A percentile compares a stretch with the other conserved stretches of the same genome.
phyloP scores from a whole-genome alignment of 2,797 vertebrate genomes.

The Aselliscus stoliczkanus region DNA sequence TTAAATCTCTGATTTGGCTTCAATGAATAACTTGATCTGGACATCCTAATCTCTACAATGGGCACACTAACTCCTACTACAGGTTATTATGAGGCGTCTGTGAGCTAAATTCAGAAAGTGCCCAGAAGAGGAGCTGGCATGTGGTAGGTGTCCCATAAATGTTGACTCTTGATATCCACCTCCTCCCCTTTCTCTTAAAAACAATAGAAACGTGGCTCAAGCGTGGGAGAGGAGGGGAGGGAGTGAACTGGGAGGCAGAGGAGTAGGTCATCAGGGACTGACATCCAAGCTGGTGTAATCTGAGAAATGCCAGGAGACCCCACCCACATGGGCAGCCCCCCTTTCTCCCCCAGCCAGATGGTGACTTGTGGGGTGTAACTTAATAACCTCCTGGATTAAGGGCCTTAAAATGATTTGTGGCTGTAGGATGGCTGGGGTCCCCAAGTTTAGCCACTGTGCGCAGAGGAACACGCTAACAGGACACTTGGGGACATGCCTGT shows the following conservation, averaged over 20 bases:
- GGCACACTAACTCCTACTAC: background rate
- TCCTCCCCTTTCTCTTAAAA: background rate
- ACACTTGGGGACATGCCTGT: accelerated
- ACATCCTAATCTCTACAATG: background rate
- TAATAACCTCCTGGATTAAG: conserved; percentile 48
- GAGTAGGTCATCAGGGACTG: background rate
- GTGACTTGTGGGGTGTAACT: conserved; percentile 50
- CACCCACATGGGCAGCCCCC: background rate
- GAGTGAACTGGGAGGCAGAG: background rate
- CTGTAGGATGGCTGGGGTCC: background rate
- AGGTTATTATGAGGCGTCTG: background rate
- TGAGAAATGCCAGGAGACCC: conserved; percentile 31
- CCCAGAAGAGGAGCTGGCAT: background rate
- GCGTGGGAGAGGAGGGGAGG: accelerated
- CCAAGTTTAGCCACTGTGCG: background rate
- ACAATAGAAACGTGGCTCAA: background rate
- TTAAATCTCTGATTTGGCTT: background rate
- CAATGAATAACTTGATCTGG: background rate
- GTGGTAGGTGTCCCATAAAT: background rate
- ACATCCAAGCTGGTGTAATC: conserved; percentile 49
- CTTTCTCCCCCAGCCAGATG: conserved; percentile 51
- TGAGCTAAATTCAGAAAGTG: background rate
- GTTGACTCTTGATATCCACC: background rate
- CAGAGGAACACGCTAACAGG: background rate
- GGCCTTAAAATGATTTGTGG: background rate